phyloP scores from a whole-genome alignment of 2,888 invertebrate genomes.

The Pachycephus smyrnensis region DNA sequence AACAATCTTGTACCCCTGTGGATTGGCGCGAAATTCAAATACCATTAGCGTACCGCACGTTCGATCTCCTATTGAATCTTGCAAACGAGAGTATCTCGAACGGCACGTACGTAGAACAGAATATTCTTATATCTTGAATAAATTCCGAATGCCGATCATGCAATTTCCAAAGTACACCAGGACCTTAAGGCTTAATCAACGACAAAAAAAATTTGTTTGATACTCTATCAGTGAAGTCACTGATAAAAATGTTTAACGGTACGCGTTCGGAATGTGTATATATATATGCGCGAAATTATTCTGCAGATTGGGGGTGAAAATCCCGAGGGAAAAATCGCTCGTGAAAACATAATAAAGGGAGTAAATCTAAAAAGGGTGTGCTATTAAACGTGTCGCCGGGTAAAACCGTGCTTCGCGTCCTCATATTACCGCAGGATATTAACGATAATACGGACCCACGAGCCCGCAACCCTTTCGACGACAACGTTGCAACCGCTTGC shows the following conservation, averaged over 20 bases:
- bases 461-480: neutral
- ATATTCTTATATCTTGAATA: neutral
- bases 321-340: neutral
- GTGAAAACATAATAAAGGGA: neutral
- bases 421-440: neutral
- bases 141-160: neutral
- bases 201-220: neutral
- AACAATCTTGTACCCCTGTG: neutral
- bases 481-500: neutral
- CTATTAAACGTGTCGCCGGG: neutral
- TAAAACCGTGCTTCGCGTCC: neutral
- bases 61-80: neutral
- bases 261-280: too few relatives aligned
- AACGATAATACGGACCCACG: neutral
- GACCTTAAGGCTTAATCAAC: neutral
- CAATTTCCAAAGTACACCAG: neutral
- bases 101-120: neutral
- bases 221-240: neutral
- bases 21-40: neutral
- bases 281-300: neutral
- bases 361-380: neutral
- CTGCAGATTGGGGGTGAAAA: neutral
- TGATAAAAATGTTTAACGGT: too few relatives aligned
- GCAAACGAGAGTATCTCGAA: neutral
- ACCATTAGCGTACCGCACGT: neutral